Percentiles rank a stretch among this genome's conserved stretches.
Evolutionary conservation across 2,797 vertebrate genomes (phyloP).

Genomic region (Crocodylus rhombifer): DNA sequence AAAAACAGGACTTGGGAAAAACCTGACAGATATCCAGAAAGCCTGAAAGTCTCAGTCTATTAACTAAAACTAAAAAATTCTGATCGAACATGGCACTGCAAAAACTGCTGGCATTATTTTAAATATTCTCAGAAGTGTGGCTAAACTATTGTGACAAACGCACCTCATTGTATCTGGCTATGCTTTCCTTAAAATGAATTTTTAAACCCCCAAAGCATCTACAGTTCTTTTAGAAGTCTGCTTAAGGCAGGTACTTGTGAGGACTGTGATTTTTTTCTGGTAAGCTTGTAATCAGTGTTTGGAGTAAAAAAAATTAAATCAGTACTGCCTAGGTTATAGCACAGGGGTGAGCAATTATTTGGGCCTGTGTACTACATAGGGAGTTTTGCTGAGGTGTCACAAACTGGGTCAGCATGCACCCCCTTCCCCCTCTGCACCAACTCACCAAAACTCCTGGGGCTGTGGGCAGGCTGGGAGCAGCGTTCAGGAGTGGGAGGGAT

Average conservation of each 20-base stretch:
- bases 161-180: not conserved
- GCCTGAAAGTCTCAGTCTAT: not conserved
- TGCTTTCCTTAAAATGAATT: slow-evolving; percentile 11
- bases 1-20: not conserved
- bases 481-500: too few species aligned
- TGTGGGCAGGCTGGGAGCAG: too few species aligned
- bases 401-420: too few species aligned
- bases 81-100: slow-evolving; percentile 1
- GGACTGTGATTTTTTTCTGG: not conserved
- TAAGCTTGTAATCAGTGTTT: slow-evolving; percentile 11
- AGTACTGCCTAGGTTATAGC: not conserved
- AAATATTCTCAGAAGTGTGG: not conserved
- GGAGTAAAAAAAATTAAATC: slow-evolving; percentile 5
- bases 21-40: not conserved
- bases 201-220: not conserved
- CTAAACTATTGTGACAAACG: slow-evolving; percentile 24
- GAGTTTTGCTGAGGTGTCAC: too few species aligned
- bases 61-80: slow-evolving; percentile 24
- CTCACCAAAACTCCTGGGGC: too few species aligned
- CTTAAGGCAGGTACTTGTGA: slow-evolving; percentile 4
- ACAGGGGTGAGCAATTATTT: too few species aligned
- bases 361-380: too few species aligned
- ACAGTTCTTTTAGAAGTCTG: not conserved
- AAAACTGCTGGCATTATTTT: not conserved
- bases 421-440: too few species aligned